Percentiles rank a stretch among this genome's conserved stretches.
These are phyloP conservation scores for Megatriorchis doriae DNA, from an alignment of 2,113 vertebrate genomes.

Conservation along the genomic window DNA sequence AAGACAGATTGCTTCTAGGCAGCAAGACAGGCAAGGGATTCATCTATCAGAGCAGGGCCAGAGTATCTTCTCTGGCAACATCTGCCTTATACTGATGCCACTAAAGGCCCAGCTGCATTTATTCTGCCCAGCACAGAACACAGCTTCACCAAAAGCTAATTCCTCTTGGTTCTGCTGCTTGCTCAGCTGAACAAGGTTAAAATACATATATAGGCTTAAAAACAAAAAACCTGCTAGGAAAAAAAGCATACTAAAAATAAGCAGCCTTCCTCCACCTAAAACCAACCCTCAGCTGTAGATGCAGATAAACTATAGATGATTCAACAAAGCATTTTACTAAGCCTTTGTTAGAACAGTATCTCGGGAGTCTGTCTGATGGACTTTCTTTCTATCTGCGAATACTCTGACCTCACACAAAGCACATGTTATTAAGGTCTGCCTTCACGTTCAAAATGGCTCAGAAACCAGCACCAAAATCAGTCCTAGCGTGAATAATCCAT, in stretches of 20 bases:
- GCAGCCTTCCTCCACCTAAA: neutral
- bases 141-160: neutral
- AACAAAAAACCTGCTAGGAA: neutral
- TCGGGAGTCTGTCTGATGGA: too few relatives aligned
- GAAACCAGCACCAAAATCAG: neutral
- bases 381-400: neutral
- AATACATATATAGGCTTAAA: neutral
- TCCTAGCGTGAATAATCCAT: neutral
- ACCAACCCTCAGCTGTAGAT: neutral
- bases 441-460: neutral
- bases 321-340: neutral
- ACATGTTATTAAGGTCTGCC: neutral
- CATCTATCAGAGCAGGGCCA: neutral
- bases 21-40: neutral
- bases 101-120: neutral
- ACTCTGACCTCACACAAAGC: neutral
- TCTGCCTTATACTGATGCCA: neutral
- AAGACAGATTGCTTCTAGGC: neutral
- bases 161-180: neutral
- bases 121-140: neutral
- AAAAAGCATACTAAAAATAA: neutral
- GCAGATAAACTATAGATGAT: neutral
- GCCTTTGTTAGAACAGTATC: neutral
- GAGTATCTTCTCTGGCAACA: neutral
- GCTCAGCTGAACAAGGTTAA: neutral